Evolutionary conservation across 2,113 vertebrate species (phyloP).

Genomic region (Mastomys coucha): DNA sequence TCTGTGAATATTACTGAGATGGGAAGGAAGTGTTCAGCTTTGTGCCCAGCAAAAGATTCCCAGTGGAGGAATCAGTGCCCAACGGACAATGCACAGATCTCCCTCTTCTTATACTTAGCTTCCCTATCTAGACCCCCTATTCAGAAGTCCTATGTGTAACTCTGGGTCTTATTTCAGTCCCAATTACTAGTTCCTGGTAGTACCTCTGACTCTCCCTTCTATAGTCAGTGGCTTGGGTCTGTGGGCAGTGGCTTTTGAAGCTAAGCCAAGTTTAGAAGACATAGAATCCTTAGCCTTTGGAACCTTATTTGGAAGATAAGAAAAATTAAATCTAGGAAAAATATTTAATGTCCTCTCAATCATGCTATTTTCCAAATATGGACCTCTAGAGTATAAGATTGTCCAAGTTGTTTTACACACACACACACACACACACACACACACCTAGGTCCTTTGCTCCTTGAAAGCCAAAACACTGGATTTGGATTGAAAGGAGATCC

Average conservation of each 20-base stretch:
- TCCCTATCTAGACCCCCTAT: not conserved
- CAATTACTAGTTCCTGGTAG: not conserved
- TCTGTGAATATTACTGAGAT: slow-evolving; percentile 20
- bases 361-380: not conserved
- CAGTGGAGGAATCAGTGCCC: not conserved
- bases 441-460: no score
- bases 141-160: not conserved
- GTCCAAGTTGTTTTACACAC: not conserved
- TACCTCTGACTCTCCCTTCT: not conserved
- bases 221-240: not conserved
- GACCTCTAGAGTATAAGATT: not conserved
- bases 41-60: not conserved
- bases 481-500: not conserved
- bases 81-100: not conserved
- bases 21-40: not conserved
- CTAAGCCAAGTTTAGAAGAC: not conserved
- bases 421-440: not conserved
- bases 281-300: not conserved
- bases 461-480: not conserved
- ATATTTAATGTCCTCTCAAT: not conserved
- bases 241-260: not conserved
- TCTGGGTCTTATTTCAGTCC: not conserved
- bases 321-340: not conserved
- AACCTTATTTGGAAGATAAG: not conserved
- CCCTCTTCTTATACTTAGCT: no score